Percentiles rank a stretch among this genome's conserved stretches.
phyloP scores from a whole-genome alignment of 2,797 vertebrate species.

The Setipinna tenuifilis region DNA sequence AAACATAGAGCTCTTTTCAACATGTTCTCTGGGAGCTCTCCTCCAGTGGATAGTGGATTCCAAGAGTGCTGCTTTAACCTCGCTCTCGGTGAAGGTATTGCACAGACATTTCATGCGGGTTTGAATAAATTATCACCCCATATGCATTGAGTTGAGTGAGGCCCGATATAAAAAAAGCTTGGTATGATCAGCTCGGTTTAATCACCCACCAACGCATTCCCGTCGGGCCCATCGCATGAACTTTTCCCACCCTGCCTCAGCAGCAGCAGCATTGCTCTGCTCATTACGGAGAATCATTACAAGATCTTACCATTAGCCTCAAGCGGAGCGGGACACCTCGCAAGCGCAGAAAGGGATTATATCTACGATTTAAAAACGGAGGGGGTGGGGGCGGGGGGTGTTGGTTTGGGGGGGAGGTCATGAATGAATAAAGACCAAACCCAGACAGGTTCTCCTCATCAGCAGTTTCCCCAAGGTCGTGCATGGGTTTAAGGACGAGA shows the following conservation, averaged over 20 bases:
- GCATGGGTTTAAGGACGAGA: constrained; percentile 1
- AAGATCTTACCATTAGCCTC: background rate
- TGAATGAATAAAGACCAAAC: constrained; percentile 18
- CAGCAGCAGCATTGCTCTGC: background rate
- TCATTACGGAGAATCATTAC: constrained; percentile 23
- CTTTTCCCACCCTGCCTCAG: background rate
- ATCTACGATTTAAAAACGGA: background rate
- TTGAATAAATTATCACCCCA: constrained; percentile 1
- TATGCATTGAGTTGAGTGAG: background rate
- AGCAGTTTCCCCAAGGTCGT: constrained; percentile 7
- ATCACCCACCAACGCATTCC: background rate
- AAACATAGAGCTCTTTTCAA: background rate
- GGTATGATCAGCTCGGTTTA: background rate
- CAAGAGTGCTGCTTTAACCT: background rate
- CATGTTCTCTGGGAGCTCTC: background rate
- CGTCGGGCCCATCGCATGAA: background rate
- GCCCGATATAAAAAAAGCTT: background rate
- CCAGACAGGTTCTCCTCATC: background rate
- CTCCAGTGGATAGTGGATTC: background rate
- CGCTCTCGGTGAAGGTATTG: background rate
- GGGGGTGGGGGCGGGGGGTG: too few species aligned
- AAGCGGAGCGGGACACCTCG: background rate
- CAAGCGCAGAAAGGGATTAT: background rate
- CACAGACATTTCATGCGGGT: background rate
- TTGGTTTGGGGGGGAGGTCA: background rate